phyloP scores from a whole-genome alignment of 1,140 invertebrate genomes.

The Microvelia longipes region DNA sequence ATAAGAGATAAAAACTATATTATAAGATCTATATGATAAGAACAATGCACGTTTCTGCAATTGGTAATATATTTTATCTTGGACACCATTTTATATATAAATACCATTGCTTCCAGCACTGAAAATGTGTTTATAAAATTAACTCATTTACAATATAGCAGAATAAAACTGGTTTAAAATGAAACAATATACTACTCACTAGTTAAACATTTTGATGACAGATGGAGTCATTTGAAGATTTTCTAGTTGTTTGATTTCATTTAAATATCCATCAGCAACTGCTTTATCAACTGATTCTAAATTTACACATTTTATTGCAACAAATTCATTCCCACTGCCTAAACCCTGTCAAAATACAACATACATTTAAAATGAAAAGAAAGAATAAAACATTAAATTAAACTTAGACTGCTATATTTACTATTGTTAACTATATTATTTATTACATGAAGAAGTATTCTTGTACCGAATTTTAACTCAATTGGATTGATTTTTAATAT shows the following conservation, averaged over 20 bases:
- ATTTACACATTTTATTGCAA: slow-evolving; percentile 37
- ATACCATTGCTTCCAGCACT: no score
- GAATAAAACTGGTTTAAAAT: no score
- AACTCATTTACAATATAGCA: no score
- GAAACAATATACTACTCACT: no score
- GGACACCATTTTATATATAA: no score
- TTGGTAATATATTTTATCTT: background rate
- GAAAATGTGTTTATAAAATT: no score
- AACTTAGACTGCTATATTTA: slow-evolving; percentile 1
- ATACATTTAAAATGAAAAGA: background rate
- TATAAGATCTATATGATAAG: no score
- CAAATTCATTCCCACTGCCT: slow-evolving; percentile 17
- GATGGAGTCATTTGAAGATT: slow-evolving; percentile 64
- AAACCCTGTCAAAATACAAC: slow-evolving; percentile 18
- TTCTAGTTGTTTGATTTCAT: slow-evolving; percentile 76
- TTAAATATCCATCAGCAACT: slow-evolving; percentile 62
- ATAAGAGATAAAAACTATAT: no score
- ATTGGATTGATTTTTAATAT: no score
- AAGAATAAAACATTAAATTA: slow-evolving; percentile 4
- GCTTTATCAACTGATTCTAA: slow-evolving; percentile 49
- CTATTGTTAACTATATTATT: slow-evolving; percentile 1
- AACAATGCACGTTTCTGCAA: background rate
- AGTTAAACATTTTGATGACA: slow-evolving; percentile 75
- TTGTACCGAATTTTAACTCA: no score
- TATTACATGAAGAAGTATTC: no score